Base-by-base conservation (phyloP, 2,888 invertebrate genomes). In the Scelioninae gen. 1 region DNA sequence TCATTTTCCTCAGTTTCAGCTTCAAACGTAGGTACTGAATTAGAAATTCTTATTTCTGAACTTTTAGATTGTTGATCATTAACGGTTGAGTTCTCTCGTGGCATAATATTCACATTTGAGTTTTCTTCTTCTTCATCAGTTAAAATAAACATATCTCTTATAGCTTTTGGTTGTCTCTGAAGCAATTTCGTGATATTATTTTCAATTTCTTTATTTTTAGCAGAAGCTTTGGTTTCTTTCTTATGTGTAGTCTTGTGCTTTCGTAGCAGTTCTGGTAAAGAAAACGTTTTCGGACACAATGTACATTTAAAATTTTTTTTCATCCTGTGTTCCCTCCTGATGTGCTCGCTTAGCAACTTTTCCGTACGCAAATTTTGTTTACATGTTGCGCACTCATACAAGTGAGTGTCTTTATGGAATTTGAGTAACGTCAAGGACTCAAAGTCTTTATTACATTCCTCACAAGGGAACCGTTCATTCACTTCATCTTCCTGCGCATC, bases 401-500 rank as follows among this genome's bases (percentile, higher is more conserved):
- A 15, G 16, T 78, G 78, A 5, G 63, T 58, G 0, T 40, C 23
- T n/a, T 71, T 71, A 8, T 78, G 78, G 38, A 49, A 58, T 5
- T 43, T 38, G 2, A 78, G 58, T 16, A 58, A 23, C 6, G 38
- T 5, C 7, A 71, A 43, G 8, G 71, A 71, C n/a, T 65, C 56
- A 32, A 72, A 72, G 0, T 58, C 58, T 13, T 15, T 38, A 1
- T 13, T 11, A 31, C 79, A 79, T n/a, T 79, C 65, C 10, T 72
- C 51, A 15, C 79, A 79, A 6, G 63, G 6, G 13, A 79, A 79
- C 34, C 34, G 43, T 34, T 72, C 79, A 2, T 23, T 79, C 0
- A 72, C 66, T 43, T 72, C 66, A 32, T 79, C 79, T 9, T 51
- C 72, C 15, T 65, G 72, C 8, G 49, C 60, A 31, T 79, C 72